Conservation (phyloP, 1,140 invertebrate species). For the Lanistes nyassanus region DNA sequence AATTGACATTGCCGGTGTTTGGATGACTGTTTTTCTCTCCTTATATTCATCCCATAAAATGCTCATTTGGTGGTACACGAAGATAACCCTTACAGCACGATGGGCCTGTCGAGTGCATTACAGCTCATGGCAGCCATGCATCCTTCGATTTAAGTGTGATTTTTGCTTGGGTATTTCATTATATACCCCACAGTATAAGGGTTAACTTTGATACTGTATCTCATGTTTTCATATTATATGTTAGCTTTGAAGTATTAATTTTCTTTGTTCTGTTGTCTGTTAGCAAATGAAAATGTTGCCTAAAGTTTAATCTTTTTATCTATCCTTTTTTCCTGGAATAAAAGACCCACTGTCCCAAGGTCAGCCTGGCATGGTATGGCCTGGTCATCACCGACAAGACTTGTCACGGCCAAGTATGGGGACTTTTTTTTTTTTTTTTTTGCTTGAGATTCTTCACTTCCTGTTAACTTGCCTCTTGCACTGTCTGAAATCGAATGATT, state of each 20-base stretch:
- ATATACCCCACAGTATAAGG: too few species aligned
- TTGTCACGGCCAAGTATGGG: constrained; percentile 21
- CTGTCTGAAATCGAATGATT: too few species aligned
- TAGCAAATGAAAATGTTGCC: background rate
- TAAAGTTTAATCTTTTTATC: background rate
- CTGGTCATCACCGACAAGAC: constrained; percentile 15
- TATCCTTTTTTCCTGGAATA: background rate
- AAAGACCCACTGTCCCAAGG: constrained; percentile 19
- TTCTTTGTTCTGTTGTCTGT: background rate
- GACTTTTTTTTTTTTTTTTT: background rate
- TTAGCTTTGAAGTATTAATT: background rate
- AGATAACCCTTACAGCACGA: too few species aligned
- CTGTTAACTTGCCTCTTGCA: background rate
- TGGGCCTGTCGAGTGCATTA: too few species aligned
- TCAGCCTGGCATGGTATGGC: constrained; percentile 21
- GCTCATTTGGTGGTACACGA: too few species aligned
- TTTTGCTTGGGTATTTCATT: too few species aligned
- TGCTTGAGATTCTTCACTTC: background rate
- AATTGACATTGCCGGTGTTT: too few species aligned
- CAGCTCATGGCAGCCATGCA: too few species aligned
- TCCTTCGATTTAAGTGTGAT: too few species aligned
- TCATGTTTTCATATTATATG: constrained; percentile 21
- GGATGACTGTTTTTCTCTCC: too few species aligned
- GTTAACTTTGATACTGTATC: background rate
- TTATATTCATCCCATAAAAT: too few species aligned